A percentile compares a stretch with the other conserved stretches of the same genome.
phyloP scores from a whole-genome alignment of 2,888 invertebrate species.

The Oligia fasciuncula region DNA sequence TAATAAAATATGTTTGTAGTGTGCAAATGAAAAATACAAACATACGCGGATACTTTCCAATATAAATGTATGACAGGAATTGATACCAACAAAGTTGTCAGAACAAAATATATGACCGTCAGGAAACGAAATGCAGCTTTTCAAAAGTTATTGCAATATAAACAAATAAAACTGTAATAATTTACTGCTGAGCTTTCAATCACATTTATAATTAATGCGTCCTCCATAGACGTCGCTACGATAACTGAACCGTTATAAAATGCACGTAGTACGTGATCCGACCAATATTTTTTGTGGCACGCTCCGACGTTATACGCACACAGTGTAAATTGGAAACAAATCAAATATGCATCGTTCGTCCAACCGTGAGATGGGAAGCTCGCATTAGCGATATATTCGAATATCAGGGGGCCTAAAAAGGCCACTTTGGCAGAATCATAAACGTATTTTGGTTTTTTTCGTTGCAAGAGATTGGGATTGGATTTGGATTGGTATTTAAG shows the following conservation, averaged over 20 bases:
- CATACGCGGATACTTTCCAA: constrained; percentile 28
- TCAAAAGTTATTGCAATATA: constrained; percentile 43
- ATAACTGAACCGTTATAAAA: constrained; percentile 51
- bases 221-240: constrained; percentile 49
- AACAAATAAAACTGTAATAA: constrained; percentile 56
- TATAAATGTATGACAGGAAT: constrained; percentile 36
- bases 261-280: constrained; percentile 71
- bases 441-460: too few species aligned
- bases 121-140: constrained; percentile 39
- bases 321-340: constrained; percentile 87
- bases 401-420: too few species aligned
- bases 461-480: too few species aligned
- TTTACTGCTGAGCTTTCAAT: constrained; percentile 65
- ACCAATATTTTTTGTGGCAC: constrained; percentile 79
- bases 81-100: constrained; percentile 56
- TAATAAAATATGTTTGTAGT: constrained; percentile 49
- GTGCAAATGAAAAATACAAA: constrained; percentile 40
- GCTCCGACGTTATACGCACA: constrained; percentile 71
- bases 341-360: constrained; percentile 88
- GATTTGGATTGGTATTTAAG: too few species aligned
- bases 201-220: constrained; percentile 64
- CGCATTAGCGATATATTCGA: constrained; percentile 81
- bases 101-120: constrained; percentile 39
- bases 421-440: too few species aligned
- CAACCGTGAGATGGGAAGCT: constrained; percentile 87